These are phyloP conservation scores for Peucedramus taeniatus DNA, from an alignment of 2,113 vertebrate genomes.

Conservation along the genomic window DNA sequence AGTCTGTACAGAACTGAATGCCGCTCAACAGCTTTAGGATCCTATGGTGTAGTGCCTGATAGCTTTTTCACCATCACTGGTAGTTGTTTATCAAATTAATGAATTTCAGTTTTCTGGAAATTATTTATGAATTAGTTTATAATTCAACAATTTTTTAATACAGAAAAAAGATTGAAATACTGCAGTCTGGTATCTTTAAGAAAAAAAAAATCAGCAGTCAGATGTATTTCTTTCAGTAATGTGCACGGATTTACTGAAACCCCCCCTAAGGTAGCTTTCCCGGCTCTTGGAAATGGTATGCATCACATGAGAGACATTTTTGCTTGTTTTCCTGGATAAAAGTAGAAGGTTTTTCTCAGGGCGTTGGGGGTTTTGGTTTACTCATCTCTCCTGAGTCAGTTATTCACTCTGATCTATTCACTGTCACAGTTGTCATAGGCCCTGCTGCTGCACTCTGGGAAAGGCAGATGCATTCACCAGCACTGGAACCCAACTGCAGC, in stretches of 20 bases:
- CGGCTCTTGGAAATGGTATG: neutral
- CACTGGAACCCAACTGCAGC: too few species aligned
- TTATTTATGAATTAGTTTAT: neutral
- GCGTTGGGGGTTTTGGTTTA: neutral
- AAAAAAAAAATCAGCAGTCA: neutral
- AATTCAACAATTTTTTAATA: neutral
- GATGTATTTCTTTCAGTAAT: neutral
- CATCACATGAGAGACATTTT: neutral
- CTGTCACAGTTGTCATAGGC: neutral
- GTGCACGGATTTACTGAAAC: neutral
- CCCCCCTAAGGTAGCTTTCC: accelerated
- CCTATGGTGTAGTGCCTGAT: neutral
- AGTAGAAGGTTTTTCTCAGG: neutral
- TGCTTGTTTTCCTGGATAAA: neutral
- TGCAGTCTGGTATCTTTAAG: neutral
- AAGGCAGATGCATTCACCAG: neutral
- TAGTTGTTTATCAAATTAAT: neutral
- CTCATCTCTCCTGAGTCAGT: neutral
- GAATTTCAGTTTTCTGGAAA: neutral
- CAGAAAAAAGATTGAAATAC: neutral
- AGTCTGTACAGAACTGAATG: neutral
- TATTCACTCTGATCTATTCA: neutral
- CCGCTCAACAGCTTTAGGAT: neutral
- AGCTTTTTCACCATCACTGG: neutral
- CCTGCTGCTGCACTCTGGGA: neutral